Base-by-base conservation (phyloP, 1,140 invertebrate species). In the Drosophila tani region DNA sequence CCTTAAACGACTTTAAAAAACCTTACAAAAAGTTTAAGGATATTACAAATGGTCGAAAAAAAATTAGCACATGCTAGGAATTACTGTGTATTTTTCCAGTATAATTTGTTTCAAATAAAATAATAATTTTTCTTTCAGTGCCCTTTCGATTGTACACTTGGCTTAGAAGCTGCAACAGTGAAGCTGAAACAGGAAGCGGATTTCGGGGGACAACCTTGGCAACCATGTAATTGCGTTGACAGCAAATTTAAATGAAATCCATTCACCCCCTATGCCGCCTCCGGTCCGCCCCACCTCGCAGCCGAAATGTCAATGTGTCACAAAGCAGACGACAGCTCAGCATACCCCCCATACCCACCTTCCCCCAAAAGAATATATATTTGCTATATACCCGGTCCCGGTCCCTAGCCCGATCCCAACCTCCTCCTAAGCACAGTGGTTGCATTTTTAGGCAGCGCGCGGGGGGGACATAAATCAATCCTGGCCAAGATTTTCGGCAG, bases 191-290 rank as follows among this genome's bases (percentile, higher is more conserved):
- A 73, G 69, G 69, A 73, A 73, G 69, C 69, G 69, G 68, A 73
- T 73, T 73, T 71, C 29, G n/a, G 55, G 24, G 21, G 32, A 55
- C 32, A 55, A 51, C 53, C 69, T 62, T 79, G 77, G 74, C 53
- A 79, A 81, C 75, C 81, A 88, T 81, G 85, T 90, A 90, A 90
- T 90, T 90, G 85, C 85, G 81, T 90, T 90, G 85, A 90, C 85
- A 90, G 85, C 86, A 90, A 90, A 90, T 90, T 90, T 90, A 90
- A 90, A 90, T 85, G 81, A 90, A 90, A 90, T 90, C 75, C 83
- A 57, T 24, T n/a, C 29, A 24, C 29, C n/a, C 14, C 50, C 12
- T 6, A 24, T 24, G 21, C 21, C 21, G 21, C 21, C 21, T 24
- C 21, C 21, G 15, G 11, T 8, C 35, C 24, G 12, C 21, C n/a